Conservation (phyloP, 2,888 invertebrate species). For the Osedax frankpressi region DNA sequence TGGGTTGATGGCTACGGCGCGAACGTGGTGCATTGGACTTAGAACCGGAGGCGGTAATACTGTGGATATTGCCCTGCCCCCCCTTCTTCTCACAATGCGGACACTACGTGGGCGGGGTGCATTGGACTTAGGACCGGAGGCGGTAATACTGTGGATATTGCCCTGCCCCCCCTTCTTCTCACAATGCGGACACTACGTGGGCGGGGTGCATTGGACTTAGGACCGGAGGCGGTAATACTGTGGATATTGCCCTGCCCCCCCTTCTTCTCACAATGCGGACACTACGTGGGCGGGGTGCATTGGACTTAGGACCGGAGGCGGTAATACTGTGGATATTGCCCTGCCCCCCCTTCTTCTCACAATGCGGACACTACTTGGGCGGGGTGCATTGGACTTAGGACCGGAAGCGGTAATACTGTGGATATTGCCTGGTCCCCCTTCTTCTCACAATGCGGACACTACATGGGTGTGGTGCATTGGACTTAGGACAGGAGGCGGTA, state of each 20-base stretch:
- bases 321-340: conserved; percentile 41
- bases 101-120: too few relatives aligned
- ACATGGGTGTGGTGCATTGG: conserved; percentile 35
- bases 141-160: conserved; percentile 41
- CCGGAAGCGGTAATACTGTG: too few relatives aligned
- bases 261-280: conserved; percentile 36
- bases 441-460: too few relatives aligned
- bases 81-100: conserved; percentile 36
- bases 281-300: too few relatives aligned
- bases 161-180: conserved; percentile 34
- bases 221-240: conserved; percentile 41
- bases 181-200: too few relatives aligned
- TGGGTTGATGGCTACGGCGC: conserved; percentile 39
- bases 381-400: too few relatives aligned
- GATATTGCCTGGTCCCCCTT: too few relatives aligned
- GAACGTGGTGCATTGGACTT: conserved; percentile 35
- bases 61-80: conserved; percentile 37
- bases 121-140: conserved; percentile 40
- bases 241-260: conserved; percentile 37
- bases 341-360: conserved; percentile 35
- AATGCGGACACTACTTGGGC: too few relatives aligned
- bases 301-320: conserved; percentile 40
- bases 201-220: conserved; percentile 39
- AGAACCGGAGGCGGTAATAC: conserved; percentile 42
- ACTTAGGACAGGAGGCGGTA: conserved; percentile 41